Percentiles rank a stretch among this genome's conserved stretches.
These are phyloP conservation scores for Melospiza melodia DNA, from an alignment of 2,113 vertebrate species.

Conservation along the genomic window DNA sequence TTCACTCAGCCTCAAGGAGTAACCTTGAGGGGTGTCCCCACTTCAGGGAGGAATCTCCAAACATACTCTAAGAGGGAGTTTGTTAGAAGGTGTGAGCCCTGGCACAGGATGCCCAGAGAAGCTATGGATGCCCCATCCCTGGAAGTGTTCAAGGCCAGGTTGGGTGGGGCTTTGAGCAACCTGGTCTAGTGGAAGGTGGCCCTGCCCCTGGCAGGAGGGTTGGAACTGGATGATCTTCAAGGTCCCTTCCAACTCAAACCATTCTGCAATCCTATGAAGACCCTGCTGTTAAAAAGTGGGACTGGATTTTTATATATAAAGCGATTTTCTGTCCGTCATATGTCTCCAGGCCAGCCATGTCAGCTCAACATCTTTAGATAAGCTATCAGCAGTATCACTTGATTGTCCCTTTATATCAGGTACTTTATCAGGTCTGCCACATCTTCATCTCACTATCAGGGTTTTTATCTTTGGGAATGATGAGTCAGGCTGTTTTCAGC, in stretches of 20 bases:
- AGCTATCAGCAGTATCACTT: background rate
- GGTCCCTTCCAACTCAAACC: background rate
- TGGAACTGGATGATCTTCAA: background rate
- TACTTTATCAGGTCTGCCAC: background rate
- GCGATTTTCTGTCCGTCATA: background rate
- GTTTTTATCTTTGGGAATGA: background rate
- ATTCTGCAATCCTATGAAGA: background rate
- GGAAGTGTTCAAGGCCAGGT: too few species aligned
- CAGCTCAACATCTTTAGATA: background rate
- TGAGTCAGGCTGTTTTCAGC: background rate
- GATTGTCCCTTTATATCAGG: background rate
- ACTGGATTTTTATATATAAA: background rate
- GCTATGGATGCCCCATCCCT: background rate
- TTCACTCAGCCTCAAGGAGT: background rate
- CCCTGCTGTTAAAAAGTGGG: background rate
- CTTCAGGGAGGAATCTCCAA: background rate
- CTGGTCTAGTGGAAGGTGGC: background rate
- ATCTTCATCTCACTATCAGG: background rate
- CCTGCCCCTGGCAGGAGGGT: background rate
- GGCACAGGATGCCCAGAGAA: background rate
- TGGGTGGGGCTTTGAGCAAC: background rate
- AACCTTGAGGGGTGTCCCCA: background rate
- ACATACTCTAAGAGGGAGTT: background rate
- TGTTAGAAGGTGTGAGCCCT: background rate
- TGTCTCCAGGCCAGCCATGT: background rate